These are phyloP conservation scores for Ethmia dodecea DNA, from an alignment of 2,888 invertebrate genomes.

Conservation along the genomic window DNA sequence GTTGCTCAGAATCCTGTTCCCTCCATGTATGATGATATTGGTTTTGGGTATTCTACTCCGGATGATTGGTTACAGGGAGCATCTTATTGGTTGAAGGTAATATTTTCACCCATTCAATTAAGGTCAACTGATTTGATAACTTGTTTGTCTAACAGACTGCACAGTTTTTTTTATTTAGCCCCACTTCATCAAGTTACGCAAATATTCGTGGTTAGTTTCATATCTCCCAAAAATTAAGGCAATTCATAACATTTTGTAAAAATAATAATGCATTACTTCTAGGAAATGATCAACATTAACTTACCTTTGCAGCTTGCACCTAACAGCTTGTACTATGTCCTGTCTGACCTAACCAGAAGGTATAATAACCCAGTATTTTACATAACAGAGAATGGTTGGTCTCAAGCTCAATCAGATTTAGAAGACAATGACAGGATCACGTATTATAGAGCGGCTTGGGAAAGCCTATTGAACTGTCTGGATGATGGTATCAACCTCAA, in stretches of 20 bases:
- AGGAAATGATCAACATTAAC: no score
- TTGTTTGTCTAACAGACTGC: no score
- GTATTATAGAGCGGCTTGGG: constrained; percentile 59
- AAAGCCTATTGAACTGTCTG: constrained; percentile 53
- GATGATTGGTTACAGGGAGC: constrained; percentile 38
- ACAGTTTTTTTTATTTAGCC: no score
- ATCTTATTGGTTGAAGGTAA: constrained; percentile 45
- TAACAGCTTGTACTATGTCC: constrained; percentile 73
- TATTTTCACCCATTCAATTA: no score
- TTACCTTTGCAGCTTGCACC: constrained; percentile 77
- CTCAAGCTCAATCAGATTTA: constrained; percentile 26
- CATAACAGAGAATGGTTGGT: constrained; percentile 76
- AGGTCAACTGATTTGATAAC: no score
- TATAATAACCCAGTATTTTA: constrained; percentile 70
- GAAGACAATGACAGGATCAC: constrained; percentile 51
- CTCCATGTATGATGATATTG: constrained; percentile 35
- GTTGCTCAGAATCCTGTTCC: constrained; percentile 23
- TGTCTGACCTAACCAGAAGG: constrained; percentile 63
- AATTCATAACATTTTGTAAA: no score
- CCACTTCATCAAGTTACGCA: no score
- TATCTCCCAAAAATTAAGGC: no score
- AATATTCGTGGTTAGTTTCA: no score
- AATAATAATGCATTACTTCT: no score
- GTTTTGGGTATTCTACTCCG: constrained; percentile 22
- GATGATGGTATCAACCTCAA: constrained; percentile 61